A percentile compares a stretch with the other conserved stretches of the same genome.
Evolutionary conservation across 2,888 invertebrate genomes (phyloP).

Genomic region (Pristionchus maxplancki): DNA sequence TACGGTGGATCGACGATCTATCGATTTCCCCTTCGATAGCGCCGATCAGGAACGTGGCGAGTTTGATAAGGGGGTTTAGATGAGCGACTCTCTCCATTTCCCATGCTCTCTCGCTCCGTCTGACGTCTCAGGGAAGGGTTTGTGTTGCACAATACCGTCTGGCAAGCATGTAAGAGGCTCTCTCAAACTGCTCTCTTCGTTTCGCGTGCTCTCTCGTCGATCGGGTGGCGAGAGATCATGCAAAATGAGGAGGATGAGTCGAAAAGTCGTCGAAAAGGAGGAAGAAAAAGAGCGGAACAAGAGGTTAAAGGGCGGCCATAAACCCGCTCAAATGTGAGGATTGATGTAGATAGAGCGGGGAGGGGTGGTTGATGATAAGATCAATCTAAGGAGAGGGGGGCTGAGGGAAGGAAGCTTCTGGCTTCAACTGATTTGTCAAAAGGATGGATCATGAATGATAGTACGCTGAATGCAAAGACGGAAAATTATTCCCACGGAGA

Average conservation of each 20-base stretch:
- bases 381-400: not conserved
- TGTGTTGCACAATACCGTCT: slow-evolving; percentile 22
- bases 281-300: not conserved
- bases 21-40: not conserved
- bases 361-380: slow-evolving; percentile 11
- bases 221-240: not conserved
- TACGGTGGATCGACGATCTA: not conserved
- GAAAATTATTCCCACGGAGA: no score
- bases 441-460: no score
- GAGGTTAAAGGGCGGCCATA: not conserved
- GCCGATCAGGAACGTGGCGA: not conserved
- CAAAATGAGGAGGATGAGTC: not conserved
- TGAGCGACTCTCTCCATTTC: no score
- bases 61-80: slow-evolving; percentile 21
- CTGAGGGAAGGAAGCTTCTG: not conserved
- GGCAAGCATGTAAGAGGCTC: not conserved
- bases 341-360: not conserved
- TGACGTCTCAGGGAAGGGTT: not conserved
- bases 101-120: no score
- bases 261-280: not conserved
- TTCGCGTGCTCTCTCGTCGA: no score
- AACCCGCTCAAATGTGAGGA: not conserved
- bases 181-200: no score
- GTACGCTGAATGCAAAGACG: no score
- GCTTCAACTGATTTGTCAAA: not conserved